Base-by-base conservation (phyloP, 2,888 invertebrate genomes). In the Hermodice carunculata region DNA sequence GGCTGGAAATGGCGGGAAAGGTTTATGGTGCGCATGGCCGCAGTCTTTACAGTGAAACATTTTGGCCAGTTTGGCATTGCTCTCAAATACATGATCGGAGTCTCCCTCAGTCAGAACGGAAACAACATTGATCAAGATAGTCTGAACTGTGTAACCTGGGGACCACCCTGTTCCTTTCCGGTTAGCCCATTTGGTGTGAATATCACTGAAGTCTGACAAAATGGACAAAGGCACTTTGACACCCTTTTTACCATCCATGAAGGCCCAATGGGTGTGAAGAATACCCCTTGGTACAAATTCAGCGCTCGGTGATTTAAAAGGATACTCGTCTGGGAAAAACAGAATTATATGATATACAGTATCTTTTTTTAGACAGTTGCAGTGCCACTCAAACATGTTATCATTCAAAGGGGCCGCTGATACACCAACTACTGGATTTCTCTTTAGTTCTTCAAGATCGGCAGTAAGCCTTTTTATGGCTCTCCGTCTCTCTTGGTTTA, bases 211-310 rank as follows among this genome's bases (percentile, higher is more conserved):
- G 66, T 81, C 81, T 3, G 79, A 77, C 69, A 81, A 81, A 22
- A 81, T 81, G 64, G 80, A 77, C 53, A 81, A 66, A 24, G 79
- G 80, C 0, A 80, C 76, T 61, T 64, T 78, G 74, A 22, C 76
- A 75, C 29, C 81, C 53, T 79, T 78, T 62, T 77, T 81, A 1
- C 81, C 81, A 0, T 71, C 66, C 64, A 73, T 76, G 3, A 79
- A 78, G 6, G 81, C 79, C 1, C 81, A 79, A 32, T 79, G 75
- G 64, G 73, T 76, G 58, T 78, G 80, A 28, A 65, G 68, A 48
- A 78, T 80, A 0, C 81, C 79, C 2, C 43, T 54, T 11, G 81
- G 81, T 28, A 81, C 78, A 64, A 81, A 81, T 59, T 81, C 81
- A 0, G 79, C 81, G 61, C 78, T 78, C 5, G 81, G 81, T 1